Evolutionary conservation across 2,113 vertebrate species (phyloP), one percentile per base, ranked within the genome.

Genomic region (Podiceps cristatus): DNA sequence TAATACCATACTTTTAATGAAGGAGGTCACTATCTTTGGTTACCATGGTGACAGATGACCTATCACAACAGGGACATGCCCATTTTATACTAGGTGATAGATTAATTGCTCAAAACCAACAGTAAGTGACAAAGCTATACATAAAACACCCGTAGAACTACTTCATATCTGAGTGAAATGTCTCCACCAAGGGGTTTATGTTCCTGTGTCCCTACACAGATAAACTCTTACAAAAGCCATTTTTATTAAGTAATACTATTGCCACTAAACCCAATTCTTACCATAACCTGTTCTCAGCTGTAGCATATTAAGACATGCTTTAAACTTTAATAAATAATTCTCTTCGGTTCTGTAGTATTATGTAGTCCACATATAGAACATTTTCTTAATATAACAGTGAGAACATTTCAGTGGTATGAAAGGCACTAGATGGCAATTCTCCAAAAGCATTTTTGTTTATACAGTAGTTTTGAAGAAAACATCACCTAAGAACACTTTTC

Each of bases 281-380:
- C 33, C 40, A 40, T 44, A 76, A 92, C 9, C 27, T 75, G 28
- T 66, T 72, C n/a, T 82, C 66, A 88, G 28, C 28, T 79, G 19
- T 31, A 68, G 10, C 13, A 28, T 24, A 78, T 13, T 50, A 85
- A 64, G 9, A 60, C 9, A 29, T 29, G 72, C 35, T 55, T 88
- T 71, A 27, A 69, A 49, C 10, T 85, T 47, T 7, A 58, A 40
- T 35, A 78, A 25, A 52, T 15, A 47, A 55, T 47, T 75, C 11
- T 68, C 10, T 85, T 68, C 1, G 64, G 23, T 64, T 92, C 40
- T 62, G 33, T 47, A 12, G 15, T 44, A 50, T 55, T 56, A 68
- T 1, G 5, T 7, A 59, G 45, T 19, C 18, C 74, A 62, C 31
- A 44, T 22, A 68, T 0, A 37, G 29, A 87, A 58, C 0, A 1